These are phyloP conservation scores for Barnardius zonarius DNA, from an alignment of 2,113 vertebrate species.

Conservation along the genomic window DNA sequence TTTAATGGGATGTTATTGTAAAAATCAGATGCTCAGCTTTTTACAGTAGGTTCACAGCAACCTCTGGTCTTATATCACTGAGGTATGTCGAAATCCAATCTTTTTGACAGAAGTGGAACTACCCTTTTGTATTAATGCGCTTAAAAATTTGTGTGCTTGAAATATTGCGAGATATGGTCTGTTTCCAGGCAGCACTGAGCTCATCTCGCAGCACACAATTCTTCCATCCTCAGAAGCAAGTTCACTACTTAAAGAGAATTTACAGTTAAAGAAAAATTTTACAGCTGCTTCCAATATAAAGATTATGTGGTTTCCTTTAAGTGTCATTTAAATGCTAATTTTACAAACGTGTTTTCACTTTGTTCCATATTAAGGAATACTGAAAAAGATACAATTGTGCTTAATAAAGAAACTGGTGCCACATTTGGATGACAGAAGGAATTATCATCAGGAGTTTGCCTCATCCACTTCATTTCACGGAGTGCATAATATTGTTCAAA, in stretches of 20 bases:
- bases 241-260: background rate
- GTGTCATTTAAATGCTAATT: background rate
- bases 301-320: background rate
- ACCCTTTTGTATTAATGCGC: background rate
- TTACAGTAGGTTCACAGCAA: background rate
- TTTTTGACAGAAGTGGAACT: background rate
- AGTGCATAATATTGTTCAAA: conserved; percentile 66
- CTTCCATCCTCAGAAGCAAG: background rate
- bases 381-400: conserved; percentile 58
- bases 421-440: conserved; percentile 53
- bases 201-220: background rate
- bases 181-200: background rate
- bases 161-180: background rate
- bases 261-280: background rate
- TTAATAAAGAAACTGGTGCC: conserved; percentile 61
- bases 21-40: background rate
- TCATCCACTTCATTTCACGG: conserved; percentile 75
- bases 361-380: conserved; percentile 51
- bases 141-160: background rate
- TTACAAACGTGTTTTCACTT: background rate
- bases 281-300: background rate
- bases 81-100: background rate
- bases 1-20: background rate
- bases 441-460: conserved; percentile 69
- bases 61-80: background rate